Evolutionary conservation across 2,797 vertebrate genomes (phyloP).

Genomic region (Carduelis carduelis): DNA sequence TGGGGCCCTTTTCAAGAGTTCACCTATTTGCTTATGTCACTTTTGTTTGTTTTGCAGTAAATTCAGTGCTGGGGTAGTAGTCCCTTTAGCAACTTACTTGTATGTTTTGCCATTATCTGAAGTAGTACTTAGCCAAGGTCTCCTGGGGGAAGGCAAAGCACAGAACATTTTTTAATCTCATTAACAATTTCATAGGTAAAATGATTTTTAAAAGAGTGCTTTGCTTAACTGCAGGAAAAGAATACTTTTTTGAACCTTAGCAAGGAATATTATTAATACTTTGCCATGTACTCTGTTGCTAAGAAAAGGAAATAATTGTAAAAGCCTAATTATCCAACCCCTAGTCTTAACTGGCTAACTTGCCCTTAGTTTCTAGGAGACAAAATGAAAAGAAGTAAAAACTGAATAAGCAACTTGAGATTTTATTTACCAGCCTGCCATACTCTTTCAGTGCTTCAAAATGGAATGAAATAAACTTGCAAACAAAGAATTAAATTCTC

Average conservation of each 20-base stretch:
- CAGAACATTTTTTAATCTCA: neutral
- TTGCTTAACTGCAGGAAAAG: neutral
- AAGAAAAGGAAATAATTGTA: neutral
- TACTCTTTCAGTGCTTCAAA: neutral
- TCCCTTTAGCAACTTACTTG: neutral
- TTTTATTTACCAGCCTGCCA: neutral
- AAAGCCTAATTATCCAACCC: neutral
- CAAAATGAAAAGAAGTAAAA: neutral
- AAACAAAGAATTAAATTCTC: neutral
- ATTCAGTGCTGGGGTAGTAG: constrained; percentile 32
- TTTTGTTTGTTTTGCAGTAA: constrained; percentile 61
- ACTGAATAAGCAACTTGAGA: neutral
- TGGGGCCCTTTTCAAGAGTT: constrained; percentile 19
- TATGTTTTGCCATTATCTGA: neutral
- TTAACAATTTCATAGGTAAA: neutral
- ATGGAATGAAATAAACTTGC: neutral
- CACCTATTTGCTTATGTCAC: constrained; percentile 53
- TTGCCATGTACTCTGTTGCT: neutral
- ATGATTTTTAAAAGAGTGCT: neutral
- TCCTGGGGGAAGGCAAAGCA: neutral
- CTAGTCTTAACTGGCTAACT: neutral
- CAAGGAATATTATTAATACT: neutral
- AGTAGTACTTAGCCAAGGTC: neutral
- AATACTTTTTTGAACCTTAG: neutral
- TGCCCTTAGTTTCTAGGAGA: neutral